phyloP scores from a whole-genome alignment of 2,888 invertebrate species.

The Himalopsyche anomala region DNA sequence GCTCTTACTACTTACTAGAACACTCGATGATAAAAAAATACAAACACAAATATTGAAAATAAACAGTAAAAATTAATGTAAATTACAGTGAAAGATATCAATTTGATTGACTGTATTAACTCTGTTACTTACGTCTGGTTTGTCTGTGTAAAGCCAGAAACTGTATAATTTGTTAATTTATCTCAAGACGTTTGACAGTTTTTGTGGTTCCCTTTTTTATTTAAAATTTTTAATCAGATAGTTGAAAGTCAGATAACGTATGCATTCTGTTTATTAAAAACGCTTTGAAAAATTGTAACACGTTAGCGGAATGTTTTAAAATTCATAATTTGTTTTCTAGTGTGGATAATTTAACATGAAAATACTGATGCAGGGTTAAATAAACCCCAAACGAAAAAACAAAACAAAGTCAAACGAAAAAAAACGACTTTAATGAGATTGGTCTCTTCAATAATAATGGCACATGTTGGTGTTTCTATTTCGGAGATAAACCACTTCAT shows the following conservation, averaged over 20 bases:
- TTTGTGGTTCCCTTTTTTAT: constrained; percentile 53
- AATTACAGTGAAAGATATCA: not conserved
- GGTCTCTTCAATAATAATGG: too few species aligned
- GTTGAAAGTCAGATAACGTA: constrained; percentile 49
- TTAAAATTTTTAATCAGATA: constrained; percentile 58
- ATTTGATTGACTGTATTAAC: constrained; percentile 49
- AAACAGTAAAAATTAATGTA: too few species aligned
- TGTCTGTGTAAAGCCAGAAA: constrained; percentile 57
- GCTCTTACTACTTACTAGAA: too few species aligned
- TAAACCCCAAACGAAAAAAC: too few species aligned
- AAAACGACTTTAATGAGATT: too few species aligned
- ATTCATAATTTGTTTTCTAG: constrained; percentile 49
- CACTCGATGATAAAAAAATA: too few species aligned
- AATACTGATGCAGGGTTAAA: not conserved
- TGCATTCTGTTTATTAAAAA: constrained; percentile 57
- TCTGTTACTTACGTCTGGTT: constrained; percentile 44
- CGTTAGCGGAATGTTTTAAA: constrained; percentile 56
- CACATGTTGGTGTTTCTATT: too few species aligned
- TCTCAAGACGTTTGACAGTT: constrained; percentile 62
- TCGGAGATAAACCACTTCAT: too few species aligned
- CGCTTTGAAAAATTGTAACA: constrained; percentile 49
- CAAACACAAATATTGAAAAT: too few species aligned
- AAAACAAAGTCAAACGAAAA: too few species aligned
- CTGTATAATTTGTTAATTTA: constrained; percentile 65
- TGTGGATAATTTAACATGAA: constrained; percentile 18